These are phyloP conservation scores for Nephotettix cincticeps DNA, from an alignment of 1,140 invertebrate genomes.

Conservation along the genomic window DNA sequence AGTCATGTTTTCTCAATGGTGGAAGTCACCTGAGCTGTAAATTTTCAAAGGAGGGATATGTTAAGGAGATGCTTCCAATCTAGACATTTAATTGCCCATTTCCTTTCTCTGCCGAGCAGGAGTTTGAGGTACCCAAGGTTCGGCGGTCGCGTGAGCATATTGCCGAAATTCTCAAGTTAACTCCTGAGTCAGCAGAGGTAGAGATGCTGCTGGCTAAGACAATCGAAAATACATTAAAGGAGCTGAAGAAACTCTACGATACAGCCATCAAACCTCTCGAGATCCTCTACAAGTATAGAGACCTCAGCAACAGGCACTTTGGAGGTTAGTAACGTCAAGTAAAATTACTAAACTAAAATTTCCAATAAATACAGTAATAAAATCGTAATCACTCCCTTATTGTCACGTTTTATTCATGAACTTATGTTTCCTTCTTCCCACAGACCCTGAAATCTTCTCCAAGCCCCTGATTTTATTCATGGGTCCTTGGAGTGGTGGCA, in stretches of 20 bases:
- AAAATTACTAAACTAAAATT: no score
- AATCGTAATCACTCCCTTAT: no score
- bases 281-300: slow-evolving; percentile 85
- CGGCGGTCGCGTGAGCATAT: slow-evolving; percentile 77
- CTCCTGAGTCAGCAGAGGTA: slow-evolving; percentile 68
- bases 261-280: slow-evolving; percentile 87
- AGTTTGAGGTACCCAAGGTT: slow-evolving; percentile 62
- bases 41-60: no score
- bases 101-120: background rate
- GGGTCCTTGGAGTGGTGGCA: slow-evolving; percentile 95
- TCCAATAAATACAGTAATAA: no score
- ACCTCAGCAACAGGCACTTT: slow-evolving; percentile 89
- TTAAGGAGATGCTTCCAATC: no score
- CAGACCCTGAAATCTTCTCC: slow-evolving; percentile 92
- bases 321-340: slow-evolving; percentile 68
- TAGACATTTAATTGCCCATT: no score
- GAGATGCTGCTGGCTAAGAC: slow-evolving; percentile 71
- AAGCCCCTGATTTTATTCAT: slow-evolving; percentile 91
- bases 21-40: no score
- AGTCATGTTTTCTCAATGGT: no score
- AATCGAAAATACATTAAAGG: slow-evolving; percentile 74
- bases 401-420: background rate
- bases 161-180: slow-evolving; percentile 73
- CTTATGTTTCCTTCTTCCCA: slow-evolving; percentile 33
- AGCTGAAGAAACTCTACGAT: slow-evolving; percentile 86